Evolutionary conservation across 2,113 vertebrate species (phyloP), one percentile per base, ranked within the genome.

Genomic region (Monarcha castaneiventris): DNA sequence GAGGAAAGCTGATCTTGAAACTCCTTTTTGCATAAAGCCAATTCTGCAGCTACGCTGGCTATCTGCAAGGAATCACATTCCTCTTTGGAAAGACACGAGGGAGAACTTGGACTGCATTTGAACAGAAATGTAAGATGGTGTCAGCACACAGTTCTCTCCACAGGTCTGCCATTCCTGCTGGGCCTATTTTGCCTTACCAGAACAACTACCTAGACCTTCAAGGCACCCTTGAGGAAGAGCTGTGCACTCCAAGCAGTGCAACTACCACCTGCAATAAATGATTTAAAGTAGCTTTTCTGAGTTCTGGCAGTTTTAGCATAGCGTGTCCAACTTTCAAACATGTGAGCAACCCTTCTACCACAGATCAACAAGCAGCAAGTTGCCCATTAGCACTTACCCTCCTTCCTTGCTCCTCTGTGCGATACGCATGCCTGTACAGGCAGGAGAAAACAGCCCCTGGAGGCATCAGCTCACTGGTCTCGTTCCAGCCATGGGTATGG

Each of bases 391-490:
- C 12, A 51, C 98, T 95, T 94, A 99, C 99, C 98, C 99, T 97
- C 64, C 99, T 97, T 7, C 98, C 99, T 68, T 99, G 99, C 80
- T 99, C 98, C 97, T 99, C 99, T 0, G 99, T 99, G 61, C 99
- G 99, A 96, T 99, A 99, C 0, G 99, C 99, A 6, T 99, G 99
- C 62, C 99, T 98, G 89, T 99, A 99, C 43, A 99, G 96, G 91
- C 99, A 99, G 94, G 99, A 99, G 97, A 99, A 99, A 30, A 99
- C 97, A 21, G 99, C 99, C 35, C 99, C 99, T 0, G 99, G 97
- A 4, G 99, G 99, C 98, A 99, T 99, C 72, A 98, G 96, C 95
- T 99, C 99, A 12, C 98, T 99, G 2, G 99, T 99, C 94, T 99
- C 99, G 15, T 99, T 99, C 99, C 99, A 99, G 86, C 99, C 98